Conservation (phyloP, 2,113 vertebrate genomes). For the Heterocephalus glaber region DNA sequence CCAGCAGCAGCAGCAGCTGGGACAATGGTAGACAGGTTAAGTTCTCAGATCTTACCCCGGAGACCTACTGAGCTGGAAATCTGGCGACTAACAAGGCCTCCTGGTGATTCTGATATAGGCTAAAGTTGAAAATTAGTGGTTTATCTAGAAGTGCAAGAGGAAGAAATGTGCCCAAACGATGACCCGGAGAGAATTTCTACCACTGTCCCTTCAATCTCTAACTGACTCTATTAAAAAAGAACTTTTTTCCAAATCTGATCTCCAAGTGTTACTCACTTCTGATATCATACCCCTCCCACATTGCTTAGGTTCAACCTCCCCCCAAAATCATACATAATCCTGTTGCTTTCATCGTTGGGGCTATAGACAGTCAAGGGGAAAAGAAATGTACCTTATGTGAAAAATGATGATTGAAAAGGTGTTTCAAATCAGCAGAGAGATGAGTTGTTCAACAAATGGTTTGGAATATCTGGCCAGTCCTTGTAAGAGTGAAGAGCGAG, state of each 20-base stretch:
- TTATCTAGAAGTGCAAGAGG: neutral
- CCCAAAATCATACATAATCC: neutral
- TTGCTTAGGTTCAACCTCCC: neutral
- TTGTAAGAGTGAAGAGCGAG: neutral
- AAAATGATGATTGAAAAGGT: constrained; percentile 20
- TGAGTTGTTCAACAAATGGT: constrained; percentile 33
- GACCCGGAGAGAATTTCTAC: neutral
- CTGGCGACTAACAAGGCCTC: neutral
- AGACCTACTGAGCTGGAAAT: neutral
- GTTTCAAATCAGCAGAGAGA: neutral
- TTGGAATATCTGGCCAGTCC: neutral
- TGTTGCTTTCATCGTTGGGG: neutral
- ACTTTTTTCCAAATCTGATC: neutral
- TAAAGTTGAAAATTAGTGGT: neutral
- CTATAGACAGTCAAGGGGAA: neutral
- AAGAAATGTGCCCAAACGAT: neutral
- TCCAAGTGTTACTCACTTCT: neutral
- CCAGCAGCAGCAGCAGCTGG: neutral
- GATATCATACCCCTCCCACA: neutral
- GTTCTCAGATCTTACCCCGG: neutral
- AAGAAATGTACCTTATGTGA: neutral
- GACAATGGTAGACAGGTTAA: neutral
- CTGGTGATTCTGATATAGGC: neutral
- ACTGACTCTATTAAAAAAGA: neutral
- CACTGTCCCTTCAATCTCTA: neutral